Evolutionary conservation across 2,888 invertebrate genomes (phyloP).

Genomic region (Netelia melanura): DNA sequence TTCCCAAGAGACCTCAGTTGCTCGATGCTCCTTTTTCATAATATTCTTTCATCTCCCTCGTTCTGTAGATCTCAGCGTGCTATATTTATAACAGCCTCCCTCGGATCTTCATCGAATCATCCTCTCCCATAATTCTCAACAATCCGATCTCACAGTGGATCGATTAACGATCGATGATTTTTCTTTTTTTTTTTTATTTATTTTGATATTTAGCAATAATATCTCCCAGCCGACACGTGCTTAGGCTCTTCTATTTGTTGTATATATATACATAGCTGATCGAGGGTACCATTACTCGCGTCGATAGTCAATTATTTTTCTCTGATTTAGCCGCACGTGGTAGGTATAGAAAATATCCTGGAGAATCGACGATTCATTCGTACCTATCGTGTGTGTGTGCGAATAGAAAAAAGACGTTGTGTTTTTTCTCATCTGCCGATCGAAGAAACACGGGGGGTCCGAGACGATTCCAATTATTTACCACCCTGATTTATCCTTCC

Average conservation of each 20-base stretch:
- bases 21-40: conserved; percentile 20
- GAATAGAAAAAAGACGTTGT: not conserved
- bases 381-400: not conserved
- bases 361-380: conserved; percentile 14
- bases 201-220: conserved; percentile 48
- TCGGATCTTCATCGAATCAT: conserved; percentile 59
- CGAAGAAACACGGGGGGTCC: conserved; percentile 2
- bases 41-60: conserved; percentile 12
- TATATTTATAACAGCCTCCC: conserved; percentile 54
- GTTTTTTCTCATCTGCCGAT: not conserved
- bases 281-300: not conserved
- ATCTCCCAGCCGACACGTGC: conserved; percentile 33
- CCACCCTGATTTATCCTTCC: conserved; percentile 17
- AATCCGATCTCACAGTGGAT: conserved; percentile 34
- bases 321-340: conserved; percentile 15
- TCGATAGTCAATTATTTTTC: conserved; percentile 30
- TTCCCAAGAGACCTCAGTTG: conserved; percentile 70
- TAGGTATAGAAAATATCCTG: conserved; percentile 20
- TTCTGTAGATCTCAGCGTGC: not conserved
- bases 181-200: not conserved
- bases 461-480: conserved; percentile 16
- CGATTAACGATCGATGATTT: conserved; percentile 56
- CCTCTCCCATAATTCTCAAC: conserved; percentile 40
- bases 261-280: not conserved
- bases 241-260: not conserved